Base-by-base conservation (phyloP, 2,797 vertebrate species). In the Falco cherrug region DNA sequence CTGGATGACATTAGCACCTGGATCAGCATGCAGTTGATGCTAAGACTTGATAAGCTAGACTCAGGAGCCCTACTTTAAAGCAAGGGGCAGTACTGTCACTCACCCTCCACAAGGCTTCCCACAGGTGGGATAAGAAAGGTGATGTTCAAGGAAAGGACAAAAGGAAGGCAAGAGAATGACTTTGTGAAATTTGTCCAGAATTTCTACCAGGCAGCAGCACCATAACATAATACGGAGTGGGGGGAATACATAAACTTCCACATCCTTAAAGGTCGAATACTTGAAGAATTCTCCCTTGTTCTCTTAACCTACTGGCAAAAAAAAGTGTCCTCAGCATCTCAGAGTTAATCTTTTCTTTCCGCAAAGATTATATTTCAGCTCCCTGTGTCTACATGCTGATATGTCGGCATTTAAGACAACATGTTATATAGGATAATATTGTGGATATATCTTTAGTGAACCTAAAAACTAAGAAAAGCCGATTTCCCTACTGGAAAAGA, bases 401-500 rank as follows among this genome's bases (percentile, higher is more conserved):
- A 45, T 20, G 6, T 33, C 33, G 51, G 29, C 68, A 25, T 71
- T 77, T 80, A 91, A 91, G 45, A 83, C 64, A 92, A 59, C 5
- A 35, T 31, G 16, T 61, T 84, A 41, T n/a, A 17, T 21, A 70
- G 37, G 41, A 43, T 65, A 61, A 75, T 74, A 83, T 13, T 77
- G 21, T 78, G 81, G 5, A 20, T 75, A 37, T 64, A 68, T 61
- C 17, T 69, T 82, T 50, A 74, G 41, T n/a, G 37, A 89, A 83
- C 41, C 5, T 83, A 48, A 77, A 88, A 90, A 17, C 11, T 73
- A 82, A 93, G 70, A 84, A 89, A 91, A 93, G 13, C 15, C 7
- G 1, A 39, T 84, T 87, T 89, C 37, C 22, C 31, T 78, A 31
- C 60, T 45, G 87, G 61, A 85, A 68, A 68, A 87, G 82, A 89